Evolutionary conservation across 2,797 vertebrate genomes (phyloP), one percentile per base, ranked within the genome.

Genomic region (Pachyuromys duprasi): DNA sequence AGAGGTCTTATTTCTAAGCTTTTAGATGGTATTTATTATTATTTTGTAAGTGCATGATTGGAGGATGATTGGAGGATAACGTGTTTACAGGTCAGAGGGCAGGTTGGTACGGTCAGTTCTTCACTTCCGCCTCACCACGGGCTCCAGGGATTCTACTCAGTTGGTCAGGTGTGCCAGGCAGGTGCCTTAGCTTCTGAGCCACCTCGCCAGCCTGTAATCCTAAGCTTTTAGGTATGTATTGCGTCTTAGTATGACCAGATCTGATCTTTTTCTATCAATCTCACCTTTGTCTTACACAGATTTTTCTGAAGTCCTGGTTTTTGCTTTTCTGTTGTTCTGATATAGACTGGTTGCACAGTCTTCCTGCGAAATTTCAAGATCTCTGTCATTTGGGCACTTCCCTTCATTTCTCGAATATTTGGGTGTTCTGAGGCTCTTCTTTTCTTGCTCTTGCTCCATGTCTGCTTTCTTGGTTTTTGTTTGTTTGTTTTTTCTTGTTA

Each of bases 261-360:
- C 36, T 55, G 12, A 14, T 33, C 39, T 82, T 93, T 86, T 22
- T 57, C 24, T 49, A 45, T 86, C 49, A 75, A 1, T 87, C 82
- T 87, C 28, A 65, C 79, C 9, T 83, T 92, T 72, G 24, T 92
- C 87, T 92, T 93, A 39, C 42, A 84, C 28, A 55, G 70, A 22
- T 63, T 39, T 45, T 91, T 80, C 84, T 94, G 60, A 49, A 53
- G 65, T n/a, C 11, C 36, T 45, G n/a, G 75, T 17, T 75, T 62
- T 17, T 57, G 55, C 17, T 57, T 82, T 70, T 42, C 39, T 81
- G 0, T 53, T 82, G 13, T 42, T 86, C 67, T 42, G 65, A 18
- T n/a, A 65, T 62, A 36, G 36, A 8, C 15, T 60, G 53, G 3
- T 22, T 86, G 33, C 9, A 60, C 7, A 80, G 0, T 81, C 26